phyloP scores from a whole-genome alignment of 2,113 vertebrate genomes.

The Nothocercus nigrocapillus region DNA sequence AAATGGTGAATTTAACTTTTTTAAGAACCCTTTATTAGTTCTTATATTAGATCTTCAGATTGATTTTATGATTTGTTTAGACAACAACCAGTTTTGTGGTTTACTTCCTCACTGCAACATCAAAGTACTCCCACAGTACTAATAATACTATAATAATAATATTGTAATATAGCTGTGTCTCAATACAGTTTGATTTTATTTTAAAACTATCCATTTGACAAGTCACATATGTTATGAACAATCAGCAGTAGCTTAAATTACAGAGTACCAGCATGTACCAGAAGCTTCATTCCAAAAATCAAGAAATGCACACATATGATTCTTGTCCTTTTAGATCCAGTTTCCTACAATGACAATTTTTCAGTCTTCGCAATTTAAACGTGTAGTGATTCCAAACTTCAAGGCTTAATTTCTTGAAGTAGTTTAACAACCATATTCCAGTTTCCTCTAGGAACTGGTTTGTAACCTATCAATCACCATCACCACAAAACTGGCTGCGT shows the following conservation, averaged over 20 bases:
- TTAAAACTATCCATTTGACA: not conserved
- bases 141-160: not conserved
- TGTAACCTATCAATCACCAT: constrained; percentile 22
- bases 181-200: not conserved
- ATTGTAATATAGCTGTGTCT: not conserved
- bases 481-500: constrained; percentile 1
- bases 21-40: not conserved
- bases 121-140: not conserved
- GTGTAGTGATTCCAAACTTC: not conserved
- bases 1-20: not conserved
- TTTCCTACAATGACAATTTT: not conserved
- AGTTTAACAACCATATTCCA: not conserved
- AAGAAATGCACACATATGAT: not conserved
- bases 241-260: not conserved
- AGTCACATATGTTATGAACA: not conserved
- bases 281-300: not conserved
- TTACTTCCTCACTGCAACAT: not conserved
- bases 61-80: not conserved
- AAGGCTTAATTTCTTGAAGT: constrained; percentile 38
- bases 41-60: not conserved
- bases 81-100: not conserved
- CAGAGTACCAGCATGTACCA: not conserved
- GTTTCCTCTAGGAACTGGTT: not conserved
- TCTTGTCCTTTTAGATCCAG: not conserved
- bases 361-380: not conserved